Conservation (phyloP, 2,797 vertebrate species). For the Tenualosa thibaudeaui region DNA sequence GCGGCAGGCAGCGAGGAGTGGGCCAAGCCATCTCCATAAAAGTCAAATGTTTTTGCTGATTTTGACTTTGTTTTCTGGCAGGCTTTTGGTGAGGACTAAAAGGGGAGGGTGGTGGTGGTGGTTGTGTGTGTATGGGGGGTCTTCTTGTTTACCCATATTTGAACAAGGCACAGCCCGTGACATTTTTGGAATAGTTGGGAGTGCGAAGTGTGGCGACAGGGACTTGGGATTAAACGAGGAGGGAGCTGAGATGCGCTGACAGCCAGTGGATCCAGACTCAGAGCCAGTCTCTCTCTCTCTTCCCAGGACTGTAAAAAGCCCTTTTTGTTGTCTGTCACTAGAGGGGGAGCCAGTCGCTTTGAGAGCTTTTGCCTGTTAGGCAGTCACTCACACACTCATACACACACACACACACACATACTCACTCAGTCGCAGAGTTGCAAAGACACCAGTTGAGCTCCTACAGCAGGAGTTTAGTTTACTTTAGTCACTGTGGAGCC, state of each 20-base stretch:
- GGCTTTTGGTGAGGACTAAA: not conserved
- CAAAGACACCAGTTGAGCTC: not conserved
- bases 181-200: slow-evolving; percentile 60
- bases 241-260: slow-evolving; percentile 31
- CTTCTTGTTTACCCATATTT: slow-evolving; percentile 75
- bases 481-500: not conserved
- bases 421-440: slow-evolving; percentile 3
- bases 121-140: slow-evolving; percentile 9
- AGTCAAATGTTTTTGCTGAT: not conserved
- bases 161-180: slow-evolving; percentile 62
- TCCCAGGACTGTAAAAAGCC: slow-evolving; percentile 41
- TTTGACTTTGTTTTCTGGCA: not conserved
- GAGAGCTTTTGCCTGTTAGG: slow-evolving; percentile 33
- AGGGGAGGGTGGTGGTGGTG: not conserved
- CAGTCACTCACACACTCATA: slow-evolving; percentile 11
- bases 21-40: slow-evolving; percentile 18
- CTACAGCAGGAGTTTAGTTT: not conserved
- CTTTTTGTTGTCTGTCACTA: slow-evolving; percentile 49
- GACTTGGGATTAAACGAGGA: slow-evolving; percentile 51
- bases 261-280: slow-evolving; percentile 36
- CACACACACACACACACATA: slow-evolving; percentile 25
- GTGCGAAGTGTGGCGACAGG: slow-evolving; percentile 49
- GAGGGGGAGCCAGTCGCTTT: slow-evolving; percentile 40
- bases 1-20: not conserved
- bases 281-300: slow-evolving; percentile 25